Evolutionary conservation across 1,140 invertebrate genomes (phyloP).

Genomic region (Brachystomella parvula): DNA sequence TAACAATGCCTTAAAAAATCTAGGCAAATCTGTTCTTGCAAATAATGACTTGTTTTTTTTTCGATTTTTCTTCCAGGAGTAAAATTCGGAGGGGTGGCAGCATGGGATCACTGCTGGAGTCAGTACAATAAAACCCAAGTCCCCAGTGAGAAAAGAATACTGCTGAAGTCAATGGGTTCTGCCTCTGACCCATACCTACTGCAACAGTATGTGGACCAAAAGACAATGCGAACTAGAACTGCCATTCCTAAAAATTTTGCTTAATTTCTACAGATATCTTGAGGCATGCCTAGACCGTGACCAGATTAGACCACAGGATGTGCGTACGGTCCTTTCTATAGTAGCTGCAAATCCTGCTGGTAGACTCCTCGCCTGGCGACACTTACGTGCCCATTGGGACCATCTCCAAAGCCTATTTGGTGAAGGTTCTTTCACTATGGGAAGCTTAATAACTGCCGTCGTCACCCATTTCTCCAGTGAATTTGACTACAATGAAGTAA

Average conservation of each 20-base stretch:
- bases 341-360: conserved; percentile 62
- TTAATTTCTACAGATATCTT: conserved; percentile 50
- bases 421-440: conserved; percentile 59
- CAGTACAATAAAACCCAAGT: conserved; percentile 58
- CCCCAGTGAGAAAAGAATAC: conserved; percentile 57
- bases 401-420: conserved; percentile 57
- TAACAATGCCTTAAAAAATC: background rate
- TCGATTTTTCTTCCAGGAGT: conserved; percentile 40
- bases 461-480: conserved; percentile 61
- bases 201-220: conserved; percentile 48
- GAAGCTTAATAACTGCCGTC: conserved; percentile 58
- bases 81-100: conserved; percentile 57
- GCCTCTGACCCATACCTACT: conserved; percentile 64
- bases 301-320: conserved; percentile 60
- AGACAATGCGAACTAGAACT: background rate
- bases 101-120: conserved; percentile 68
- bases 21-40: too few species aligned
- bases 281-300: conserved; percentile 54
- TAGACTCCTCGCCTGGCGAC: conserved; percentile 63
- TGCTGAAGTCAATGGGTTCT: conserved; percentile 61
- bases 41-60: background rate
- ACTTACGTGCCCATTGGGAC: conserved; percentile 64
- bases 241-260: background rate
- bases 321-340: conserved; percentile 56
- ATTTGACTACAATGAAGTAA: conserved; percentile 64